Evolutionary conservation across 1,140 invertebrate genomes (phyloP).

Genomic region (Sweltsa coloradensis): DNA sequence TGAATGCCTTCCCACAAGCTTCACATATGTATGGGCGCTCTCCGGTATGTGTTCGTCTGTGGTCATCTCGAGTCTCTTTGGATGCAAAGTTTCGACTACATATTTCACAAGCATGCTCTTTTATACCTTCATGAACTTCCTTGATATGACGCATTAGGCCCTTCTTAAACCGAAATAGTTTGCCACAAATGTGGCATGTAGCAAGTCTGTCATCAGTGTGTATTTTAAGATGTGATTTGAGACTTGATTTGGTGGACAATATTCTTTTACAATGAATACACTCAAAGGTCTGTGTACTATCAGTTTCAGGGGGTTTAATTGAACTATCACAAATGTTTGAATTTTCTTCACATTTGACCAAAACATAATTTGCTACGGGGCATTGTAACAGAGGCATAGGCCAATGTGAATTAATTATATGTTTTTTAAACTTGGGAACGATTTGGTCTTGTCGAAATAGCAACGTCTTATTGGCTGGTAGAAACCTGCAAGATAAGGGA

Average conservation of each 20-base stretch:
- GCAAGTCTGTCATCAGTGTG: conserved; percentile 25
- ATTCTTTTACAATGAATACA: conserved; percentile 35
- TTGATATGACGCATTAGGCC: conserved; percentile 46
- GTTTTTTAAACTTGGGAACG: too few relatives aligned
- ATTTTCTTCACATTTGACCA: too few relatives aligned
- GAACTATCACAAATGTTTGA: too few relatives aligned
- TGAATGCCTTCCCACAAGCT: conserved; percentile 41
- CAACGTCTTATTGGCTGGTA: too few relatives aligned
- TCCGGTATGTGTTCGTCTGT: conserved; percentile 42
- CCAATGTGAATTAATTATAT: too few relatives aligned
- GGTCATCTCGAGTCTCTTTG: conserved; percentile 35
- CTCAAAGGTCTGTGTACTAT: conserved; percentile 23
- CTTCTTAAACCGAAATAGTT: conserved; percentile 48
- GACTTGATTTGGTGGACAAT: conserved; percentile 31
- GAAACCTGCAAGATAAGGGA: too few relatives aligned
- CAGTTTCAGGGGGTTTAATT: too few relatives aligned
- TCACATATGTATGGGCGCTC: conserved; percentile 47
- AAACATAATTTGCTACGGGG: too few relatives aligned
- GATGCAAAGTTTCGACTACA: conserved; percentile 39
- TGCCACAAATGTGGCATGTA: conserved; percentile 27
- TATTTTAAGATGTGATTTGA: conserved; percentile 48
- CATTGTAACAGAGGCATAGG: too few relatives aligned
- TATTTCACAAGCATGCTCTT: conserved; percentile 40
- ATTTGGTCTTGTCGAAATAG: too few relatives aligned
- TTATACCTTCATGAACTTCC: conserved; percentile 47